Evolutionary conservation across 2,888 invertebrate genomes (phyloP), one percentile per base, ranked within the genome.

Genomic region (Thymelicus lineola): DNA sequence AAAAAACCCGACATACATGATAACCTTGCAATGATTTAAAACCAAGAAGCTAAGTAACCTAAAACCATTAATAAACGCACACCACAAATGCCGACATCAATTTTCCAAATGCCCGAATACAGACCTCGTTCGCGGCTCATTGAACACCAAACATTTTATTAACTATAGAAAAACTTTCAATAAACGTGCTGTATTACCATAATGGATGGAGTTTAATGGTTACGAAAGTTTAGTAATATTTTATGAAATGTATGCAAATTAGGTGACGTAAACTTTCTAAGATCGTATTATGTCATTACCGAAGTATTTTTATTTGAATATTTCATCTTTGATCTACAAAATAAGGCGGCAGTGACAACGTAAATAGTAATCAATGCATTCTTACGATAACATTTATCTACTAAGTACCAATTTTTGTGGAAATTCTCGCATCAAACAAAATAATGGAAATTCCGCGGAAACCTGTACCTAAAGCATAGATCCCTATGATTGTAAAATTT

Each of bases 31-130:
- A 53, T 12, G 7, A n/a, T 45, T n/a, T 9, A 46, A 69, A 55
- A 69, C 12, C 68, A 69, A 69, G 68, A 38, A 69, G 68, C 62
- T 15, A 55, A 57, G 68, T 69, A 69, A 69, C 48, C 48, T 46
- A 48, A 69, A 57, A 57, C 68, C 68, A 42, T 63, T 59, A 38
- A 35, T 20, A 63, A 63, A n/a, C n/a, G 58, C 36, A 38, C 14
- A 45, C 63, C 69, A 48, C 50, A 69, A 69, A 46, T 63, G 69
- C 58, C 63, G 50, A 69, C 69, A 63, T 69, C 62, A 38, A 69
- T 69, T 69, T 63, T 28, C 69, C 63, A 59, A 69, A 68, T 55
- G 55, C 62, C 42, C 48, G 68, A 62, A 62, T 68, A 68, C 58
- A 45, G 15, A 35, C 28, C 36, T 50, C 62, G 48, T 68, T 63